phyloP scores from a whole-genome alignment of 2,113 vertebrate species.

The Zootoca vivipara region DNA sequence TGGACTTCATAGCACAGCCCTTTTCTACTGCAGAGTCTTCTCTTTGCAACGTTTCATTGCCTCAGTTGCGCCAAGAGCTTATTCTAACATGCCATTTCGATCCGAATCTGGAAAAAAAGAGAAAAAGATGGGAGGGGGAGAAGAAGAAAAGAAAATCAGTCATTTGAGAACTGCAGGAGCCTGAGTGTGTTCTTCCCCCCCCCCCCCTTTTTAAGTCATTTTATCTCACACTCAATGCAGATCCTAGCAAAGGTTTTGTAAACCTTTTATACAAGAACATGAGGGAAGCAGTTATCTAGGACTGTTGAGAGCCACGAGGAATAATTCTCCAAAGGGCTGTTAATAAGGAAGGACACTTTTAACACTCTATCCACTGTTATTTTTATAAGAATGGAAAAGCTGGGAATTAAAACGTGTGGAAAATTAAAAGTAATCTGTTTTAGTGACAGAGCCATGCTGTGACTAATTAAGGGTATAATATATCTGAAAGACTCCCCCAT shows the following conservation, averaged over 20 bases:
- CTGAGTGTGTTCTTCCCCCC: not conserved
- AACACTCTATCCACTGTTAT: not conserved
- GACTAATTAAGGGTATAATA: not conserved
- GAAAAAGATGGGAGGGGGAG: not conserved
- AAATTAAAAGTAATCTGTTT: conserved; percentile 12
- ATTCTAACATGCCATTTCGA: not conserved
- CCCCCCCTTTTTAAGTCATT: not conserved
- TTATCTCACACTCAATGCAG: not conserved
- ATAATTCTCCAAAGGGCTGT: not conserved
- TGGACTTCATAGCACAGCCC: not conserved
- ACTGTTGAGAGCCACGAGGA: not conserved
- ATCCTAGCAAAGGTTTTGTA: not conserved
- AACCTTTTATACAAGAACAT: conserved; percentile 3
- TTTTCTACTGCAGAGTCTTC: not conserved
- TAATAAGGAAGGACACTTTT: not conserved
- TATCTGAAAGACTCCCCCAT: not conserved
- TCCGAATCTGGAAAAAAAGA: rapidly evolving
- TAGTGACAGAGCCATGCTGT: not conserved
- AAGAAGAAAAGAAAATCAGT: not conserved
- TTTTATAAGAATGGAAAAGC: not conserved
- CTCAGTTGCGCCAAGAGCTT: not conserved
- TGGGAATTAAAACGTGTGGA: not conserved
- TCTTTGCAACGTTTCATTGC: not conserved
- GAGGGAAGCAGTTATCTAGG: not conserved
- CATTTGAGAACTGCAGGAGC: not conserved